Evolutionary conservation across 2,797 vertebrate species (phyloP).

Genomic region (Danio albolineatus): DNA sequence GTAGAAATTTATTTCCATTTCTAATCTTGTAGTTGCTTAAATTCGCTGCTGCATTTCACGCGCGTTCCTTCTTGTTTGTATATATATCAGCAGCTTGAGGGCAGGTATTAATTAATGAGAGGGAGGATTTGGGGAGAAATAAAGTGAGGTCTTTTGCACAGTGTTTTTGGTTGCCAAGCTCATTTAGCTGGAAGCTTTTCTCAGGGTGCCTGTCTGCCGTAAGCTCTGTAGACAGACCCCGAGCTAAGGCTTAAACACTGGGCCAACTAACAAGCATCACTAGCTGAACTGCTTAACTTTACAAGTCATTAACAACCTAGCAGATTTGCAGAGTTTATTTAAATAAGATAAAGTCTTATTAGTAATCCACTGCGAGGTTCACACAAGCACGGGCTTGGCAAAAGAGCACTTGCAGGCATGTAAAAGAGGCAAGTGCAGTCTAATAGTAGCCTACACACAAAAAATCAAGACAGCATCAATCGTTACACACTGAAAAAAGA

Average conservation of each 20-base stretch:
- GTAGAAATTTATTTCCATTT: constrained; percentile 67
- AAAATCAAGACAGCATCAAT: neutral
- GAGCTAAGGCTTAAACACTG: constrained; percentile 19
- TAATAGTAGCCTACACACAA: neutral
- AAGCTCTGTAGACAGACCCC: constrained; percentile 18
- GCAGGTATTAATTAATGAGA: constrained; percentile 79
- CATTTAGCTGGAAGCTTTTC: constrained; percentile 40
- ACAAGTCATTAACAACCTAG: constrained; percentile 29
- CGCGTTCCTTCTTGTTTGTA: constrained; percentile 69
- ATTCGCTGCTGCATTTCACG: constrained; percentile 66
- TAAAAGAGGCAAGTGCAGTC: neutral
- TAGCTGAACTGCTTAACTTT: constrained; percentile 27
- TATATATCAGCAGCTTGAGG: constrained; percentile 71
- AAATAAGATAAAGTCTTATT: constrained; percentile 17
- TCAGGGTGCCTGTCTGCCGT: constrained; percentile 20
- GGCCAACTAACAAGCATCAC: constrained; percentile 38
- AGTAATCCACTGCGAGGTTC: constrained; percentile 23
- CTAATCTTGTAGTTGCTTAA: constrained; percentile 52
- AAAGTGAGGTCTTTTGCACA: constrained; percentile 33
- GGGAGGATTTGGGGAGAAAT: constrained; percentile 55
- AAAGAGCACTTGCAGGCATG: neutral
- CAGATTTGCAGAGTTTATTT: constrained; percentile 17
- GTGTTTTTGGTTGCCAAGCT: constrained; percentile 36
- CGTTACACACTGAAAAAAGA: no score
- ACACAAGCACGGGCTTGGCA: neutral